phyloP scores from a whole-genome alignment of 2,888 invertebrate genomes.

The Rhodophaea formosa region DNA sequence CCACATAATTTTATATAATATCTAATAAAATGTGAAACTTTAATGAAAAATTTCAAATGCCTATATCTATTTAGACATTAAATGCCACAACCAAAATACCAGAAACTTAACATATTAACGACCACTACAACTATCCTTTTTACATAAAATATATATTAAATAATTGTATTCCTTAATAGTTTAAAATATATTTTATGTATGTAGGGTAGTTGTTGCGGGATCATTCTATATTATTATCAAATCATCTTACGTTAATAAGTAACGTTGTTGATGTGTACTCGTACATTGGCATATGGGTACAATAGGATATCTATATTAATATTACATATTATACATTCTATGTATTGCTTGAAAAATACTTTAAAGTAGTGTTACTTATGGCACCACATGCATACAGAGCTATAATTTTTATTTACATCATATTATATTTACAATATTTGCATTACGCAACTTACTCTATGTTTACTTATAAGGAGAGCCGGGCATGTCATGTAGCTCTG shows the following conservation, averaged over 20 bases:
- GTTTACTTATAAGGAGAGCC: constrained; percentile 32
- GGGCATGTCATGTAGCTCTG: constrained; percentile 35
- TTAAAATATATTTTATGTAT: constrained; percentile 3
- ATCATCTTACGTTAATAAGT: neutral
- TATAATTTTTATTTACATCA: constrained; percentile 58
- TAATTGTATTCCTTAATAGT: neutral
- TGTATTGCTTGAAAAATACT: constrained; percentile 55
- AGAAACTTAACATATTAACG: neutral
- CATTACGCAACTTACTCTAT: constrained; percentile 34
- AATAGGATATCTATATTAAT: constrained; percentile 3
- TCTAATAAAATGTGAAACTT: constrained; percentile 29
- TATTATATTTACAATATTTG: constrained; percentile 43
- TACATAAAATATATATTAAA: constrained; percentile 7
- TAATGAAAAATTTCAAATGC: constrained; percentile 11
- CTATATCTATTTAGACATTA: constrained; percentile 13
- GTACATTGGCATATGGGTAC: neutral
- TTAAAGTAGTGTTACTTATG: constrained; percentile 72
- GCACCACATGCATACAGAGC: constrained; percentile 79
- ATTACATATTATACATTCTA: constrained; percentile 17
- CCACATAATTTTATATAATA: constrained; percentile 75
- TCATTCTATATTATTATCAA: neutral
- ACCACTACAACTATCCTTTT: neutral
- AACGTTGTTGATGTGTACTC: neutral
- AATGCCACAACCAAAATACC: constrained; percentile 31
- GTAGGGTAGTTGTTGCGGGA: neutral